A percentile compares a stretch with the other conserved stretches of the same genome.
These are phyloP conservation scores for Drosophila borealis DNA, from an alignment of 2,888 invertebrate species.

Conservation along the genomic window DNA sequence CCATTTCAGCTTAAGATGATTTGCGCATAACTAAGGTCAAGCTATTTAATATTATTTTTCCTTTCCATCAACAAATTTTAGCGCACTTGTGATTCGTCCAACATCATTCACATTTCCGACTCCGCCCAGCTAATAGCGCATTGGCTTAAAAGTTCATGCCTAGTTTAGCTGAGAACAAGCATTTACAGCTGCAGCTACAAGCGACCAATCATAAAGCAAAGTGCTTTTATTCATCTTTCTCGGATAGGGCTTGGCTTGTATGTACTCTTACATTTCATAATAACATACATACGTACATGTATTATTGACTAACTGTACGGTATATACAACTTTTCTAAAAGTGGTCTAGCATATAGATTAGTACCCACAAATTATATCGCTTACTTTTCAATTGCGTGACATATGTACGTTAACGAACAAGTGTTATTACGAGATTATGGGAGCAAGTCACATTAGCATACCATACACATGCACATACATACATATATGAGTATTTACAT, in stretches of 20 bases:
- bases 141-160: conserved; percentile 13
- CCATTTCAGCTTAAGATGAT: conserved; percentile 25
- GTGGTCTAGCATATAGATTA: neutral
- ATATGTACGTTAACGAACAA: conserved; percentile 1
- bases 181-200: conserved; percentile 17
- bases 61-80: conserved; percentile 11
- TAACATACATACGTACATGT: neutral
- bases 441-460: conserved; percentile 13
- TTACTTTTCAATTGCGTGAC: conserved; percentile 25
- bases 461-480: neutral
- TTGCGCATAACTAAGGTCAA: conserved; percentile 24
- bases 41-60: conserved; percentile 10
- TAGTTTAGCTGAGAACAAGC: conserved; percentile 29
- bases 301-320: neutral
- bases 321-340: no score
- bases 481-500: neutral
- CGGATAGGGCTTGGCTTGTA: conserved; percentile 9
- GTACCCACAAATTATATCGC: conserved; percentile 15
- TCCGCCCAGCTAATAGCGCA: conserved; percentile 72
- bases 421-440: conserved; percentile 23
- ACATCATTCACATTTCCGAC: conserved; percentile 36
- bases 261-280: neutral
- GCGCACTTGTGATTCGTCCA: conserved; percentile 21
- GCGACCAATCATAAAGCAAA: conserved; percentile 35
- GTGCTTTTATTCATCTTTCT: conserved; percentile 18